A percentile compares a stretch with the other conserved stretches of the same genome.
Conservation (phyloP, 2,888 invertebrate species). For the Xylocampa areola region DNA sequence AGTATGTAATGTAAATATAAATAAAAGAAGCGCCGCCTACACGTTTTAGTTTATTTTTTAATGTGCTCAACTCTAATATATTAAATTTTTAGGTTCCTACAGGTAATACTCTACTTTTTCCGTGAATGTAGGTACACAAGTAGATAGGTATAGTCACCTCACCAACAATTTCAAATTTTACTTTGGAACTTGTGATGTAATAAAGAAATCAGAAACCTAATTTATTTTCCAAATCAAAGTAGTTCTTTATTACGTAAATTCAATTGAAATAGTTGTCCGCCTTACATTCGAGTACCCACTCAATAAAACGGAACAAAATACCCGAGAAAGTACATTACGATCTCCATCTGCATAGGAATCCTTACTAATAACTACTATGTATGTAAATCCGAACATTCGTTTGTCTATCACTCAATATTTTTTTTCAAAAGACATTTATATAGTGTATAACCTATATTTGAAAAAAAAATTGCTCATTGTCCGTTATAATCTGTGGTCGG, state of each 20-base stretch:
- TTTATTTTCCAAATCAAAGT: neutral
- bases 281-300: neutral
- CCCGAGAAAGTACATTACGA: conserved; percentile 8
- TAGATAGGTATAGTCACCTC: too few relatives aligned
- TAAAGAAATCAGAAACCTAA: conserved; percentile 3
- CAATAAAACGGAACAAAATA: conserved; percentile 13
- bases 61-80: conserved; percentile 49
- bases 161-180: too few relatives aligned
- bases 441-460: too few relatives aligned
- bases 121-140: too few relatives aligned
- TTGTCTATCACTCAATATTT: conserved; percentile 1
- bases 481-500: too few relatives aligned
- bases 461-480: too few relatives aligned
- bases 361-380: conserved; percentile 14
- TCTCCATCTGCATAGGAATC: conserved; percentile 16
- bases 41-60: conserved; percentile 50
- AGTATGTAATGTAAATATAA: conserved; percentile 65
- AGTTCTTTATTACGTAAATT: neutral
- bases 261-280: neutral
- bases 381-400: conserved; percentile 21
- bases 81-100: too few relatives aligned
- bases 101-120: too few relatives aligned
- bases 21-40: conserved; percentile 61
- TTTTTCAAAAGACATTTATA: neutral
- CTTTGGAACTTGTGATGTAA: neutral